Evolutionary conservation across 2,888 invertebrate genomes (phyloP), one percentile per base, ranked within the genome.

Genomic region (Mythimna lalbum): DNA sequence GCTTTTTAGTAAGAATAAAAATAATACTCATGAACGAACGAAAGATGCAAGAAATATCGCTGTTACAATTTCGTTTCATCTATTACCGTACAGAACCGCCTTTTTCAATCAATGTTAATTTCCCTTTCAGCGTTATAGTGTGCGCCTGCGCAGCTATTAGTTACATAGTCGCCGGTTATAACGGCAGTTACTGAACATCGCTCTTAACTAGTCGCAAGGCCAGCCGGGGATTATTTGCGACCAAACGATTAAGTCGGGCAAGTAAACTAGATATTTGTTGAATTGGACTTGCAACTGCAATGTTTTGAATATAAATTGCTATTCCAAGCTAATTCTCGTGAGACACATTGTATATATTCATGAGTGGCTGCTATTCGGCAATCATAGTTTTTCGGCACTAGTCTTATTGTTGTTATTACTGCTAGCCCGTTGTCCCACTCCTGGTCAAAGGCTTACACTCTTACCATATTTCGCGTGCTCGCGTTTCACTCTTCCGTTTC

Each of bases 171-270:
- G 47, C 60, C 79, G 63, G 71, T 72, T 67, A 50, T 67, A 73
- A 67, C 64, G 62, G 62, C 68, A 73, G 68, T 67, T 63, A 68
- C 60, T 66, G 56, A 74, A 67, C 68, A 73, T 72, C 67, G 74
- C 50, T 66, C 65, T 49, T 70, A 80, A 83, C 71, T 76, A 81
- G 80, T 63, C 47, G 73, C 80, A 82, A 83, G 83, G 83, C 73
- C 80, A 68, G 19, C 50, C 27, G 62, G 57, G 68, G 65, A 82
- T 68, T 68, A 78, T 68, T 77, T 67, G 70, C 47, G 55, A 69
- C 62, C 59, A 77, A 78, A 71, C 55, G 36, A 70, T 70, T 76
- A 76, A 64, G 27, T 76, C 61, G 36, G 43, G 12, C 43, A 53
- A 77, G 52, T 53, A 59, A 63, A 76, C 31, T 33, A 56, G 1